A percentile compares a stretch with the other conserved stretches of the same genome.
Conservation (phyloP, 2,797 vertebrate genomes). For the Gastrophryne carolinensis region DNA sequence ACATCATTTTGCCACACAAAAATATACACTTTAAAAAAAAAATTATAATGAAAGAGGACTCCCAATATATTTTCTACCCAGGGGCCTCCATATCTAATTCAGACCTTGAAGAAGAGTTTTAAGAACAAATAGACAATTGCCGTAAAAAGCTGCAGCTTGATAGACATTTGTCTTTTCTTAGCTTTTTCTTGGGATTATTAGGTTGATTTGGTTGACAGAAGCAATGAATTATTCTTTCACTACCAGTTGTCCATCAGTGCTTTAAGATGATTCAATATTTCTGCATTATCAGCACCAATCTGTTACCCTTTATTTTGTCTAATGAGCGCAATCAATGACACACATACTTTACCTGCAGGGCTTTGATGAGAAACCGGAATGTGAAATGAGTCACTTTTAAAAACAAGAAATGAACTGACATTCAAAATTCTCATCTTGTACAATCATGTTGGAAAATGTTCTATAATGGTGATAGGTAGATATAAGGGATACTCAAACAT, state of each 20-base stretch:
- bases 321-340: neutral
- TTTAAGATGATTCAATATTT: neutral
- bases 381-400: conserved; percentile 30
- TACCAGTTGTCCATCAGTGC: neutral
- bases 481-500: conserved; percentile 12
- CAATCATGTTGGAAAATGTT: conserved; percentile 17
- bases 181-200: neutral
- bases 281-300: neutral
- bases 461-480: conserved; percentile 24
- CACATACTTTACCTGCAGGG: conserved; percentile 9
- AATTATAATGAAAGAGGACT: too few relatives aligned
- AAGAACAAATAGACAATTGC: neutral
- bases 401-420: conserved; percentile 10
- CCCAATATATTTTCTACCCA: too few relatives aligned
- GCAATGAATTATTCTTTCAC: neutral
- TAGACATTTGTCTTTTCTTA: neutral
- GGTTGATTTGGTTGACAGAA: neutral
- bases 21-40: too few relatives aligned
- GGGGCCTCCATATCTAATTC: too few relatives aligned
- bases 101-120: too few relatives aligned
- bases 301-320: neutral
- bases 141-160: neutral
- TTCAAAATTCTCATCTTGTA: conserved; percentile 1
- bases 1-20: too few relatives aligned
- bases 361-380: conserved; percentile 28